Evolutionary conservation across 2,113 vertebrate genomes (phyloP), one percentile per base, ranked within the genome.

Genomic region (Orcinus orca): DNA sequence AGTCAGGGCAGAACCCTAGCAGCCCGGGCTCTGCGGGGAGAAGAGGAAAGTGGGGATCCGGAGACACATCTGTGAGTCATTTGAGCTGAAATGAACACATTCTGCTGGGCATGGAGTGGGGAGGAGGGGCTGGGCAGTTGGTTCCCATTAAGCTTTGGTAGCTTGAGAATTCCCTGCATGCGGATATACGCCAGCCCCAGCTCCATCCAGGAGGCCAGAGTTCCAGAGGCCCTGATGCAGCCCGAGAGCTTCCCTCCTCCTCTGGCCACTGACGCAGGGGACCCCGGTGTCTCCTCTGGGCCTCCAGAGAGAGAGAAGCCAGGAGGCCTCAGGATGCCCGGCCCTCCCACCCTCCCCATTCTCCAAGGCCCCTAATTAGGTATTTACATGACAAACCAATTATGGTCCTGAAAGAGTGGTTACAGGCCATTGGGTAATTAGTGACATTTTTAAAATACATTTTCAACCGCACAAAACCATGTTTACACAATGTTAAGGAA

Each of bases 361-460:
- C 63, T 96, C 58, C 55, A 73, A 71, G 92, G 85, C 74, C 63
- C 80, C 88, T 96, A 97, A 93, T 96, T 95, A 96, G 93, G 68
- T 87, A 90, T 97, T 96, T 80, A 98, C 82, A 65, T 47, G 88
- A 95, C 88, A 97, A 91, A 68, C 77, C 93, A 92, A 96, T 97
- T 97, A 73, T 3, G 80, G 74, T 50, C 89, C 81, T 95, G 65
- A 95, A 98, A 96, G 88, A 92, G 71, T 97, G 93, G 60, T 81
- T 93, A 4, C 73, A 83, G 88, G 14, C 95, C 63, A 97, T 76
- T 76, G 92, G 92, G 81, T 97, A 96, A 97, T 82, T 85, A 97
- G 96, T 36, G 96, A 97, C 92, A 92, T 96, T 98, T 98, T 96
- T 82, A n/a, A 96, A 98, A 98, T 96, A 81, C 83, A 80, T 96